Evolutionary conservation across 2,888 invertebrate genomes (phyloP), one percentile per base, ranked within the genome.

Genomic region (Limnephilus marmoratus): DNA sequence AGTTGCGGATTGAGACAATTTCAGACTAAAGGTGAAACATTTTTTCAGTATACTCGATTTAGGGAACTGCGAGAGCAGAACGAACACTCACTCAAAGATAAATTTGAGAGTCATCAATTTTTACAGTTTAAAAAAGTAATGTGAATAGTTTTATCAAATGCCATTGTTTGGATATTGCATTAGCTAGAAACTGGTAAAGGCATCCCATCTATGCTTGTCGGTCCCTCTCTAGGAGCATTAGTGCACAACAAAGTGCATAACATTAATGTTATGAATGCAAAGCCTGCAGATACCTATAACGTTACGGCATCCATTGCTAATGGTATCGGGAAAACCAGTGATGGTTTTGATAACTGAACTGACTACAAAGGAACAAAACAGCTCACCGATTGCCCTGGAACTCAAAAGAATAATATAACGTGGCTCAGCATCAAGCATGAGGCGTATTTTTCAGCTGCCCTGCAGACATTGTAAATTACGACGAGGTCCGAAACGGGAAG

Each of bases 251-350:
- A 31, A 86, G 53, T 90, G 92, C 90, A 90, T 81, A 90, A 18
- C 29, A 49, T 82, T 68, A 45, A 81, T 81, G 68, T 12, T 85
- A 41, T 81, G 85, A 85, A 29, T 81, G 88, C 45, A 91, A 91
- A 92, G 82, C 31, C 37, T 81, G 49, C 92, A 41, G 89, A 88
- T 91, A 82, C 45, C 88, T 12, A 11, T n/a, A 29, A 88, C 83
- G 89, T 90, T 91, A 92, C 92, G 89, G 80, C 90, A 81, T 81
- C 90, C 88, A 37, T 83, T n/a, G 92, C 90, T 93, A 91, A 91
- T 91, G 90, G 92, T 91, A 90, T 88, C 37, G 93, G 93, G 81
- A 92, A 92, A 92, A 92, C 93, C 93, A 45, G 85, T 93, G 90
- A 92, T 92, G 88, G 88, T 80, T 82, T 29, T 83, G 83, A 90